Percentiles rank a stretch among this genome's conserved stretches.
These are phyloP conservation scores for Amphibalanus amphitrite DNA, from an alignment of 1,140 invertebrate genomes.

Conservation along the genomic window DNA sequence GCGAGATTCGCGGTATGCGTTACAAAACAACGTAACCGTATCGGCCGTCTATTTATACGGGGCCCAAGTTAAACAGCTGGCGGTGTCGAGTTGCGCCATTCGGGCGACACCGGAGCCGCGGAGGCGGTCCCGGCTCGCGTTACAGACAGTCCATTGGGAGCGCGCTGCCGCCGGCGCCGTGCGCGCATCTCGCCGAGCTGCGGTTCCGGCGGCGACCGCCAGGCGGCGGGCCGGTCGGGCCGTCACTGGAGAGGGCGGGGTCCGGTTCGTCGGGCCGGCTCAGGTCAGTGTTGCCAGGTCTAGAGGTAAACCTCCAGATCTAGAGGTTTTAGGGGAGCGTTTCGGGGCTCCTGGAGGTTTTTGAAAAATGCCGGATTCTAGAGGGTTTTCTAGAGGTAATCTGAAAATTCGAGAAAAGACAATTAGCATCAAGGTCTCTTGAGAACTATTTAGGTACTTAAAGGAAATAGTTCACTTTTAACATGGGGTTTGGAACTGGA, in stretches of 20 bases:
- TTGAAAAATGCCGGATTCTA: no score
- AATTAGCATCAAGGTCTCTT: no score
- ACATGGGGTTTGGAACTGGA: no score
- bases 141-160: background rate
- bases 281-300: no score
- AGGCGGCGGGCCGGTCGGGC: background rate
- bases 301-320: no score
- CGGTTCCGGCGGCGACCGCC: background rate
- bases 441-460: no score
- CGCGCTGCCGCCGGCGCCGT: no score
- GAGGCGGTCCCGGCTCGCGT: background rate
- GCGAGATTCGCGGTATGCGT: background rate
- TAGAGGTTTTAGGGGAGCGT: no score
- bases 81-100: background rate
- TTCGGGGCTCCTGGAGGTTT: no score
- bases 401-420: no score
- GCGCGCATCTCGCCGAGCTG: background rate
- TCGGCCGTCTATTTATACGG: background rate
- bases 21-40: conserved; percentile 1
- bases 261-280: background rate
- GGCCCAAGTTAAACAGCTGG: background rate
- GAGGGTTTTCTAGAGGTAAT: no score
- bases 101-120: background rate
- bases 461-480: no score
- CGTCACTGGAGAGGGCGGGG: background rate